Evolutionary conservation across 2,888 invertebrate species (phyloP), one percentile per base, ranked within the genome.

Genomic region (Theretra japonica): DNA sequence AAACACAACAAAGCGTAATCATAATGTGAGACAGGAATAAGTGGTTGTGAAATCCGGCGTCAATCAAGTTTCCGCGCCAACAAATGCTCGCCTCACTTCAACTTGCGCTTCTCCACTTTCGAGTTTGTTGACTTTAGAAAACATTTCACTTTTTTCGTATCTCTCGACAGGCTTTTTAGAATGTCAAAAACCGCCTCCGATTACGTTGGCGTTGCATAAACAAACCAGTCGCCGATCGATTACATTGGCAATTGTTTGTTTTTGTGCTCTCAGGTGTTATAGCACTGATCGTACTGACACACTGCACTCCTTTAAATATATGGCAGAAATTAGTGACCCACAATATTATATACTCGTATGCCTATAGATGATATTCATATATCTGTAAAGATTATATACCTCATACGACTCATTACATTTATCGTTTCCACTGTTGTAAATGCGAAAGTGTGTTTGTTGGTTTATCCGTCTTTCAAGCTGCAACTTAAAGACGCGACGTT

Each of bases 121-220:
- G 77, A 85, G 83, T 84, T 82, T 83, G 83, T 85, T 82, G 81
- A 81, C 83, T 84, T 84, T 84, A 83, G 73, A 77, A 80, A 80
- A 84, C 86, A 86, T 87, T 88, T 88, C 86, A 86, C 86, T 87
- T 88, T 86, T 83, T 83, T 83, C 82, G 80, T 79, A 75, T 79
- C 80, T 80, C 80, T 82, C 79, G 76, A 72, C 81, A 74, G 75
- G 76, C 78, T 78, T 76, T 78, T 77, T 77, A 77, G 72, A 75
- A 78, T 74, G 77, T 80, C 83, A 77, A 82, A 83, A 83, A 82
- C 76, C 78, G 76, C 81, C 80, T 82, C 82, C 80, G 82, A 81
- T 85, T 83, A 85, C 82, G 79, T 73, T 79, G 62, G 73, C 78
- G 75, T 86, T 86, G 79, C 82, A 77, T 83, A 85, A 85, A 79